Base-by-base conservation (phyloP, 2,113 vertebrate species). In the Rhegmatorhina hoffmannsi region DNA sequence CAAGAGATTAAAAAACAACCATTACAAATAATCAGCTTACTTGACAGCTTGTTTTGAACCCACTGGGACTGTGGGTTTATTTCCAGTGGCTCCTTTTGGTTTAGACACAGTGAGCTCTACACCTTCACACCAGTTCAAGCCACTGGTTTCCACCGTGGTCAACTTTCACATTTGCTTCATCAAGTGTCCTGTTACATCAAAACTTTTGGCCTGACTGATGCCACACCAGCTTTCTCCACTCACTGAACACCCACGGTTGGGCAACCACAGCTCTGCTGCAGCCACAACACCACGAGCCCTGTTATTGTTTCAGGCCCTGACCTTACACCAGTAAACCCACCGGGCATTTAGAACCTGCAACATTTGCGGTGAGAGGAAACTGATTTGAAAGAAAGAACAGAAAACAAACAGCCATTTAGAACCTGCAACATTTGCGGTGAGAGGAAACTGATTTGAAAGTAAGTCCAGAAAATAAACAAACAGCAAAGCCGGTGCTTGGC, bases 211-310 rank as follows among this genome's bases (percentile, higher is more conserved):
- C 25, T 16, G 16, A 52, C 17, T 0, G 0, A 33, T n/a, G 47
- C 15, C 60, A 88, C 17, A 88, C 17, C 58, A 14, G 36, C 64
- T 52, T 66, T 44, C 36, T 43, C 3, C 8, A 10, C 25, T 58
- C 25, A 3, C 10, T 5, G 19, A 64, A 8, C 36, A 7, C 25
- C 8, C 9, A 21, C 31, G 0, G 7, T 1, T 36, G 53, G 58
- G 56, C 36, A 58, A 56, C 6, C 60, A 49, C 7, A 1, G 9
- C 58, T 43, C 28, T 19, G 55, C 28, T 29, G 24, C 46, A 64
- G 64, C 31, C 72, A 29, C 1, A 0, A 20, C 6, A 4, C 46
- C 21, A 5, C 0, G 10, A n/a, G 2, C 1, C 8, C 15, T 40
- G 11, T 5, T 3, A 11, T 0, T 46, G 34, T 36, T 63, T 13